Evolutionary conservation across 1,140 invertebrate genomes (phyloP), one percentile per base, ranked within the genome.

Genomic region (Steinernema khuongi): DNA sequence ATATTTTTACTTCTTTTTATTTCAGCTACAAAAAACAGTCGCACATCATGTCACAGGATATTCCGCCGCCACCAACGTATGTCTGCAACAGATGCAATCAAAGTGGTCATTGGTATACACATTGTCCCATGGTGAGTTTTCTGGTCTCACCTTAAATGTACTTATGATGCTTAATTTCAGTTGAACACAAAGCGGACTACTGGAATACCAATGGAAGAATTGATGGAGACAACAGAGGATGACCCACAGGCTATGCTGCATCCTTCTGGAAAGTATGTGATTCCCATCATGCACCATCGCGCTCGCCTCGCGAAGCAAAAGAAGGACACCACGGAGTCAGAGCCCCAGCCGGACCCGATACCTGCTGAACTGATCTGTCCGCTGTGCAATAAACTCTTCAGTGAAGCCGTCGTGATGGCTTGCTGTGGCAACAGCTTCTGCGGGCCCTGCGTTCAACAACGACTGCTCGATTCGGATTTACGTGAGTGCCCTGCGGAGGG

Each of bases 361-460:
- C 94, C 94, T 0, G 91, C 93, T 77, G 94, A 97, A 85, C 87
- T 97, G 30, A 87, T 93, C 41, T 98, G 96, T 86, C 91, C 89
- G 41, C 89, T 97, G 36, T 98, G 96, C 86, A 90, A 93, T 69
- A 93, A 96, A 86, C 86, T 97, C n/a, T 88, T 97, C 70, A 91
- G 91, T 0, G 95, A 98, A 88, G 94, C 95, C 70, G 94, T 97
- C 17, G 91, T 97, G 89, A 94, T 95, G 85, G 93, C 93, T 0
- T 98, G 96, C 84, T 99, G 95, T 87, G 94, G 94, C 19, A 94
- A 94, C 86, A 96, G 94, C 29, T 97, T 95, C 87, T 99, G 96
- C 88, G 95, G 97, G 88, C 94, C 97, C 87, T 98, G 95, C 93
- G 90, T 77, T 22, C 72, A 74, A n/a, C 68, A 73, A 28, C 33